Percentiles rank a stretch among this genome's conserved stretches.
Evolutionary conservation across 2,113 vertebrate genomes (phyloP).

Genomic region (Ammospiza caudacuta): DNA sequence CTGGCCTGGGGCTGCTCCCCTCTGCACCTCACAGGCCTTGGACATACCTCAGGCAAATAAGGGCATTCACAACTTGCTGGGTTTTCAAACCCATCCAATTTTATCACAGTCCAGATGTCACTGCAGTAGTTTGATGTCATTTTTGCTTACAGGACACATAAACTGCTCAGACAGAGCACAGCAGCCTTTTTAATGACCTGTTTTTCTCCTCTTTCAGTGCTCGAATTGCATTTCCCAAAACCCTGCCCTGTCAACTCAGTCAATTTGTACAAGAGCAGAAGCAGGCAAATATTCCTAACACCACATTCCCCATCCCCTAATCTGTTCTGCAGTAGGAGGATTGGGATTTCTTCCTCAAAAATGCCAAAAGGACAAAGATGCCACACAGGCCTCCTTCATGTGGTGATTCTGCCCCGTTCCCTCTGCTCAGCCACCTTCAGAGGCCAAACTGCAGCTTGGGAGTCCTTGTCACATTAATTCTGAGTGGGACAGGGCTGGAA

Average conservation of each 20-base stretch:
- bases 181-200: neutral
- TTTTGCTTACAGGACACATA: neutral
- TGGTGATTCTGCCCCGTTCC: neutral
- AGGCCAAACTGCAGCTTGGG: neutral
- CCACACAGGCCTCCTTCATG: accelerated
- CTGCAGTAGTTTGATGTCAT: neutral
- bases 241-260: neutral
- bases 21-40: neutral
- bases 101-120: neutral
- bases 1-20: neutral
- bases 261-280: neutral
- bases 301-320: neutral
- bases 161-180: neutral
- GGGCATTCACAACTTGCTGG: neutral
- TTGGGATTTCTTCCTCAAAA: neutral
- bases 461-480: neutral
- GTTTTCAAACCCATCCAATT: neutral
- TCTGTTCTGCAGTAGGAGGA: neutral
- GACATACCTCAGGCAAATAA: neutral
- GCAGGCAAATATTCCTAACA: neutral
- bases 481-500: neutral
- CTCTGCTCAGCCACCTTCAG: neutral
- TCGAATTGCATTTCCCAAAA: neutral
- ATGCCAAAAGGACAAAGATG: neutral
- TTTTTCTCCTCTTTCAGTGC: neutral